Evolutionary conservation across 2,113 vertebrate genomes (phyloP).

Genomic region (Capricornis sumatraensis): DNA sequence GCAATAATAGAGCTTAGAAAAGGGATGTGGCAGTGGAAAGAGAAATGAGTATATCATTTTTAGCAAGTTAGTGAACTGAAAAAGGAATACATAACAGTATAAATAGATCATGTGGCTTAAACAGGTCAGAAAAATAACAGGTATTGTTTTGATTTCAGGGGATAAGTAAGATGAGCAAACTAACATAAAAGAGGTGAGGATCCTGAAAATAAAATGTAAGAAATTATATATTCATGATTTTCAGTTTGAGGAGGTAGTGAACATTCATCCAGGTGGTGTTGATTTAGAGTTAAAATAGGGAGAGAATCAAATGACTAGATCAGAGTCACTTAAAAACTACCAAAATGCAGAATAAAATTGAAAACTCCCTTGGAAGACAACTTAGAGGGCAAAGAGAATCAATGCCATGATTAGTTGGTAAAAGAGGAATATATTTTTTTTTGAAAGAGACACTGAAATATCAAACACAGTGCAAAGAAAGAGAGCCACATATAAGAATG

Average conservation of each 20-base stretch:
- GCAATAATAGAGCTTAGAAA: not conserved
- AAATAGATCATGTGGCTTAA: not conserved
- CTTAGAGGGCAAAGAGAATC: not conserved
- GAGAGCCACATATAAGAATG: not conserved
- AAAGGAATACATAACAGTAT: not conserved
- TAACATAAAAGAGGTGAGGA: not conserved
- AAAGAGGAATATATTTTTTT: not conserved
- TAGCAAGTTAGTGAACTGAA: not conserved
- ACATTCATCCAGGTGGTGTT: not conserved
- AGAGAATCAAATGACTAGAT: not conserved
- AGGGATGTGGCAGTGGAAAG: not conserved
- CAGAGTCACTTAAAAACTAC: not conserved
- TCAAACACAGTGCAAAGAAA: slow-evolving; percentile 24
- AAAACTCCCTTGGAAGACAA: not conserved
- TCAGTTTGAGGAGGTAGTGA: not conserved
- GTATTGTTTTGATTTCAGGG: not conserved
- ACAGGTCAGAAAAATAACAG: not conserved
- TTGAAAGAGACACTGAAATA: not conserved
- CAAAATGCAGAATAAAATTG: slow-evolving; percentile 13
- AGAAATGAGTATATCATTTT: not conserved
- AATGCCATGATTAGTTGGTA: not conserved
- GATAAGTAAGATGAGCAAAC: not conserved
- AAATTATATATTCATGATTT: not conserved
- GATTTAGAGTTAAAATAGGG: not conserved
- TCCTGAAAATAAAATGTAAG: not conserved